phyloP scores from a whole-genome alignment of 2,888 invertebrate species.

The Keiferia lycopersicella region DNA sequence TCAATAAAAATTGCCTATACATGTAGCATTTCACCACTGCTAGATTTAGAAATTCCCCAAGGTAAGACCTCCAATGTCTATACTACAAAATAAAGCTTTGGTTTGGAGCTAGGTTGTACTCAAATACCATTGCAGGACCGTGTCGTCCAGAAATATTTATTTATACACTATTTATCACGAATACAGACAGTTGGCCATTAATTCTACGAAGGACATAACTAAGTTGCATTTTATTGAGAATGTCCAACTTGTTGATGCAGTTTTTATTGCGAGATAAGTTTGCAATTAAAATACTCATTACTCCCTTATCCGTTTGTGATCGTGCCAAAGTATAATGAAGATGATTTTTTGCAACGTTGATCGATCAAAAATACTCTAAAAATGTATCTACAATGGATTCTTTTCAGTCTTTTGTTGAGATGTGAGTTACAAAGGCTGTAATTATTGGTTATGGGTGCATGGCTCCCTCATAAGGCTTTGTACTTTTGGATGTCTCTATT shows the following conservation, averaged over 20 bases:
- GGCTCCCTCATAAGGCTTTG: conserved; percentile 67
- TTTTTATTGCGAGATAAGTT: conserved; percentile 15
- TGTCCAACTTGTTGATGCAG: conserved; percentile 14
- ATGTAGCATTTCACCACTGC: too few relatives aligned
- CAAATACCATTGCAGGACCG: too few relatives aligned
- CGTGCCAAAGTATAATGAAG: conserved; percentile 22
- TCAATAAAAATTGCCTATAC: too few relatives aligned
- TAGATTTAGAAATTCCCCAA: too few relatives aligned
- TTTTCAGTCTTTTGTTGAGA: conserved; percentile 56
- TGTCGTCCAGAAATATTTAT: background rate
- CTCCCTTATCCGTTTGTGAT: conserved; percentile 2
- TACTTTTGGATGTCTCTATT: conserved; percentile 73
- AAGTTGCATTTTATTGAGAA: conserved; percentile 35
- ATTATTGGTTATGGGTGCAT: conserved; percentile 75
- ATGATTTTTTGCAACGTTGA: conserved; percentile 19
- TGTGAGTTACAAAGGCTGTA: conserved; percentile 73
- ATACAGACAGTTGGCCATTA: conserved; percentile 41
- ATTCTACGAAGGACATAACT: conserved; percentile 46
- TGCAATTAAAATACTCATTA: conserved; percentile 28
- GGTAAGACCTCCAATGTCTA: too few relatives aligned
- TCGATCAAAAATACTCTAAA: conserved; percentile 49
- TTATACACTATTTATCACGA: background rate
- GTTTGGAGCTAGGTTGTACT: too few relatives aligned
- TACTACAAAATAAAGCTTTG: too few relatives aligned
- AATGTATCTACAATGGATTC: conserved; percentile 47